These are phyloP conservation scores for Andrena marginata DNA, from an alignment of 2,888 invertebrate species.

Conservation along the genomic window DNA sequence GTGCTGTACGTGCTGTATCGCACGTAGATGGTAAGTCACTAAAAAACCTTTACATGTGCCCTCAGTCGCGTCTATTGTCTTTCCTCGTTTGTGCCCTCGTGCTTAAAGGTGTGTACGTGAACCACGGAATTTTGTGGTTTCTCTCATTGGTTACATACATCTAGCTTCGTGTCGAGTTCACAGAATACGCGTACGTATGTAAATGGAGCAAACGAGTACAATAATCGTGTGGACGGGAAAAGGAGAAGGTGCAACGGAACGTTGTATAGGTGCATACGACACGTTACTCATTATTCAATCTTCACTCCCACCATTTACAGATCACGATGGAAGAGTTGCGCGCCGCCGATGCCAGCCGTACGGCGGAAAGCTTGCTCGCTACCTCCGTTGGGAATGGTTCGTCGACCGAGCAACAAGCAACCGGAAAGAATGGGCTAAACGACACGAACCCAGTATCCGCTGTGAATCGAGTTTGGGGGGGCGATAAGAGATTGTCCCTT, in stretches of 20 bases:
- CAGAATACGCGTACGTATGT: no score
- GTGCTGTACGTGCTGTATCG: constrained; percentile 78
- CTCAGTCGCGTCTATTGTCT: constrained; percentile 57
- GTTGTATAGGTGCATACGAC: not conserved
- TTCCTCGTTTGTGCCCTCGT: not conserved
- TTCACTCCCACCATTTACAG: constrained; percentile 83
- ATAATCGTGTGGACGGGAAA: not conserved
- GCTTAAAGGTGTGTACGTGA: not conserved
- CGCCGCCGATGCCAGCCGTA: constrained; percentile 87
- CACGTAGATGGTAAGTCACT: constrained; percentile 84
- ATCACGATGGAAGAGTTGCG: constrained; percentile 93
- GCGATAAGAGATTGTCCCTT: constrained; percentile 94
- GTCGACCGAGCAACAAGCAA: constrained; percentile 82
- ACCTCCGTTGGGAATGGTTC: constrained; percentile 74
- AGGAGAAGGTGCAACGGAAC: not conserved
- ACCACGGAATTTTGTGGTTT: no score
- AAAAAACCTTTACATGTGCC: no score
- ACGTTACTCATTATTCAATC: not conserved
- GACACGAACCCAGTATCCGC: constrained; percentile 79
- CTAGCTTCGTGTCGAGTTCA: no score
- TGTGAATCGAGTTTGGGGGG: constrained; percentile 85
- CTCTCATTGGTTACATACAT: not conserved
- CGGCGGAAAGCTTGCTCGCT: constrained; percentile 82
- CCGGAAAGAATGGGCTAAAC: constrained; percentile 68
- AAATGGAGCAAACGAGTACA: no score